phyloP scores from a whole-genome alignment of 1,140 invertebrate species.

The Drosophila funebris region DNA sequence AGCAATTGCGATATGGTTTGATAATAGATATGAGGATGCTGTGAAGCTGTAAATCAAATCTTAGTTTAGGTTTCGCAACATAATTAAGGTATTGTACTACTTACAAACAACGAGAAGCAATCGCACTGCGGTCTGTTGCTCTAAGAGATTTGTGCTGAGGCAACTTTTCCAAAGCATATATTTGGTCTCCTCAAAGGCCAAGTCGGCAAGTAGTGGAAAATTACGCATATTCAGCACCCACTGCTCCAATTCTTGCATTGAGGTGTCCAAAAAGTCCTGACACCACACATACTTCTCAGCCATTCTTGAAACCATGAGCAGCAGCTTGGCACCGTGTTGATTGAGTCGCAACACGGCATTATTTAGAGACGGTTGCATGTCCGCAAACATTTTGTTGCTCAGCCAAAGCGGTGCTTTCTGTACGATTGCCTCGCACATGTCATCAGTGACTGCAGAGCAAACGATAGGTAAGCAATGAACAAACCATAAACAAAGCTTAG shows the following conservation, averaged over 20 bases:
- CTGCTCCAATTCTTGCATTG: slow-evolving; percentile 84
- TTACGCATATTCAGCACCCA: slow-evolving; percentile 70
- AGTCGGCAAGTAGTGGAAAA: slow-evolving; percentile 71
- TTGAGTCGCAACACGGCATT: slow-evolving; percentile 70
- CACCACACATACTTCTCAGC: slow-evolving; percentile 76
- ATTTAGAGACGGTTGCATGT: slow-evolving; percentile 80
- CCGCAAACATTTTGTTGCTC: slow-evolving; percentile 71
- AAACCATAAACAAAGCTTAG: too few species aligned
- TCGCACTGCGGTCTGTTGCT: slow-evolving; percentile 85
- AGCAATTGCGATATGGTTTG: slow-evolving; percentile 79
- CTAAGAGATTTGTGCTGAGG: slow-evolving; percentile 65
- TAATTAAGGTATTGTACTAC: slow-evolving; percentile 5
- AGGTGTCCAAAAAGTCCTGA: slow-evolving; percentile 85
- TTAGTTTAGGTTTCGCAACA: background rate
- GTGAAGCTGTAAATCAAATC: slow-evolving; percentile 58
- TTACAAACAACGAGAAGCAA: slow-evolving; percentile 78
- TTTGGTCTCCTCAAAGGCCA: slow-evolving; percentile 74
- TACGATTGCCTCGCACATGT: slow-evolving; percentile 63
- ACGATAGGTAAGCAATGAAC: background rate
- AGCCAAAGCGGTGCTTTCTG: slow-evolving; percentile 74
- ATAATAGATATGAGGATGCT: slow-evolving; percentile 78
- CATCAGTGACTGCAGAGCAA: slow-evolving; percentile 55
- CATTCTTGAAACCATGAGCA: slow-evolving; percentile 69
- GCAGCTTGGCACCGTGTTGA: slow-evolving; percentile 64
- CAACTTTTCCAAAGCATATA: slow-evolving; percentile 78